Conservation (phyloP, 2,888 invertebrate species). For the Drosophila yooni region DNA sequence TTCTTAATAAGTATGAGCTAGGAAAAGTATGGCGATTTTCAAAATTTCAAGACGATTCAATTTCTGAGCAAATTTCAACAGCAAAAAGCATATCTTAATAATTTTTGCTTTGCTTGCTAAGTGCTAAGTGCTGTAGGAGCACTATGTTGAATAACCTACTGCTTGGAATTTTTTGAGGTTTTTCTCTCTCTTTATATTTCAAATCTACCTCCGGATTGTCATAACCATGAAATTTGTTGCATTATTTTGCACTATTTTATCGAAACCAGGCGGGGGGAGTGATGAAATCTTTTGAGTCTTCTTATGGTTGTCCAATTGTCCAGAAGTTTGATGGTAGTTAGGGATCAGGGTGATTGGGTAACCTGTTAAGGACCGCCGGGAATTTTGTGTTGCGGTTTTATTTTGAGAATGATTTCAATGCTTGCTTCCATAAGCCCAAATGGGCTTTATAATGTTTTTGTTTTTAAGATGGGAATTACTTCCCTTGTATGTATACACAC, state of each 20-base stretch:
- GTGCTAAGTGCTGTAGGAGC: background rate
- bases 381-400: background rate
- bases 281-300: background rate
- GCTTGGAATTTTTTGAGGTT: background rate
- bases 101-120: background rate
- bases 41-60: background rate
- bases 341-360: background rate
- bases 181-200: background rate
- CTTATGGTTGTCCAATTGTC: background rate
- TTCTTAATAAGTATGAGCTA: background rate
- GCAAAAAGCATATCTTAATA: background rate
- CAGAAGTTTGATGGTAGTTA: background rate
- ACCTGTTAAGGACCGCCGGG: background rate
- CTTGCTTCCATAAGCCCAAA: background rate
- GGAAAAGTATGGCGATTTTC: background rate
- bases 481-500: background rate
- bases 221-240: background rate
- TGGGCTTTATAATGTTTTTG: background rate
- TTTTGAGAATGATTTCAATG: background rate
- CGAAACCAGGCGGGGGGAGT: too few species aligned
- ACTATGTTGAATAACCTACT: background rate
- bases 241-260: background rate
- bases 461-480: background rate
- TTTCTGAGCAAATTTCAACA: background rate
- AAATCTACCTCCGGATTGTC: background rate